Conservation (phyloP, 53 echinoderm and acorn worm species). For the Patiria pectinifera region DNA sequence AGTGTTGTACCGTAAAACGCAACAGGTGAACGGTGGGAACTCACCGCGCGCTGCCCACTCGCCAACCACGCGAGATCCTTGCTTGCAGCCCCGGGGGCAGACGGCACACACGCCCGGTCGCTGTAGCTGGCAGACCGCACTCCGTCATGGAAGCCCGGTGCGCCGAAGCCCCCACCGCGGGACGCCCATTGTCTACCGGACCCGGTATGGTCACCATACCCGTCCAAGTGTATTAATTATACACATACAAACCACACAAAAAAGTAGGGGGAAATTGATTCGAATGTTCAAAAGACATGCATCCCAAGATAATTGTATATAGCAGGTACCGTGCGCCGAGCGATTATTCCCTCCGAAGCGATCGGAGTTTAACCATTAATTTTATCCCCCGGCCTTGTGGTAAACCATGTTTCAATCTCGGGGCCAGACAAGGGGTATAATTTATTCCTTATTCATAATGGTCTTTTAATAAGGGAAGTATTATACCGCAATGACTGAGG, state of each 20-base stretch:
- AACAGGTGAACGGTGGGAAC: conserved; percentile 53
- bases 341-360: background rate
- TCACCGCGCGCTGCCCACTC: conserved; percentile 42
- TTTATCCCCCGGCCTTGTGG: conserved; percentile 39
- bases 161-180: background rate
- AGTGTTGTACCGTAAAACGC: conserved; percentile 33
- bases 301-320: background rate
- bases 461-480: conserved; percentile 28
- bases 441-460: conserved; percentile 32
- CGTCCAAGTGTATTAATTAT: conserved; percentile 34
- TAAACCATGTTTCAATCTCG: conserved; percentile 24
- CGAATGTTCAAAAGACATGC: background rate
- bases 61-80: conserved; percentile 18
- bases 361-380: conserved; percentile 23
- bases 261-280: background rate
- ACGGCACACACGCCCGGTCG: conserved; percentile 43
- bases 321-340: background rate
- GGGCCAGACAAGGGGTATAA: background rate
- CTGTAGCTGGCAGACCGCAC: background rate
- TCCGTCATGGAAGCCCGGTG: background rate
- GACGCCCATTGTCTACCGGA: conserved; percentile 30
- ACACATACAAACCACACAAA: conserved; percentile 16
- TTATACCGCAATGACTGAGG: conserved; percentile 23
- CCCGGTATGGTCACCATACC: conserved; percentile 32
- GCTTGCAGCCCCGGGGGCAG: conserved; percentile 37